Evolutionary conservation across 1,140 invertebrate genomes (phyloP), one percentile per base, ranked within the genome.

Genomic region (Drosophila pallidifrons): DNA sequence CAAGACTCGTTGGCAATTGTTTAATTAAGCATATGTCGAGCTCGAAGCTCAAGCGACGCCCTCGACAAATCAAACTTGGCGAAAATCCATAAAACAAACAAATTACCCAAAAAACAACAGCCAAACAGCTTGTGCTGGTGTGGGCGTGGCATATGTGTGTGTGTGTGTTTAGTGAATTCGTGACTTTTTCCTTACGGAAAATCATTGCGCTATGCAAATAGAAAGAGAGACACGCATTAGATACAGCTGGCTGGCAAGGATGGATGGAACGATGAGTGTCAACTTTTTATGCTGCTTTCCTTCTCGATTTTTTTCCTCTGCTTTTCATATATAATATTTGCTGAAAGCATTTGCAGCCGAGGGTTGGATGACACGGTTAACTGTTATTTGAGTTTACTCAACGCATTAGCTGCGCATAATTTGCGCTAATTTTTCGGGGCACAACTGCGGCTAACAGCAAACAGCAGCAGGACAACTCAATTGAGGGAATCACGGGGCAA

Each of bases 51-150:
- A 66, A 51, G 45, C 16, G 20, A 64, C 57, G 82, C 76, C 68
- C 69, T 76, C 69, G 54, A 45, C 7, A 75, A 72, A 75, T 69
- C 60, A 78, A 65, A 67, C 20, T 55, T 63, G 58, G 51, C 60
- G 20, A 25, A 88, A 88, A 88, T 81, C 83, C 83, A 85, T 78
- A 85, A 89, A 89, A 85, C 64, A 88, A 88, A 88, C 83, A 88
- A 89, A 88, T 88, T 88, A 88, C 85, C 20, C 20, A 25, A 25
- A 25, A 25, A 69, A 75, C n/a, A 73, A 38, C 35, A 83, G 74
- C 70, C 30, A 78, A 59, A 20, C 83, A 87, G 83, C 71, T 87
- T 88, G 77, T 15, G 58, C 13, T 47, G 28, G 68, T 64, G 68
- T 59, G 64, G 54, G 63, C 47, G 55, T 73, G 65, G 46, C 20